Conservation (phyloP, 2,113 vertebrate genomes). For the Petromus typicus region DNA sequence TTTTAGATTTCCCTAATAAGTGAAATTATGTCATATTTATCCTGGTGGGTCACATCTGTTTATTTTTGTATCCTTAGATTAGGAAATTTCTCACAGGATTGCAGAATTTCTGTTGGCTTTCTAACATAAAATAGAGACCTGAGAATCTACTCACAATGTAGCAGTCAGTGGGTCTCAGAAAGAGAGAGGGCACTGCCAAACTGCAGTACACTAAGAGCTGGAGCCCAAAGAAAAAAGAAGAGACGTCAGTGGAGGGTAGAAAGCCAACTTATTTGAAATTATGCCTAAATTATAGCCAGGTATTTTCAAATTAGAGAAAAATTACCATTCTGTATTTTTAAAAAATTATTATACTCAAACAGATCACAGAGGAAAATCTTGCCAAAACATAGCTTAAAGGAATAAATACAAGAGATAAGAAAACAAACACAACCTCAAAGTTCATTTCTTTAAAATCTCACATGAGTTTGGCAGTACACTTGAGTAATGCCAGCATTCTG, state of each 20-base stretch:
- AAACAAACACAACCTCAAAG: not conserved
- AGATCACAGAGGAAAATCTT: not conserved
- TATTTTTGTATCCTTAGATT: not conserved
- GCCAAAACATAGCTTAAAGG: not conserved
- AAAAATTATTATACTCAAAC: not conserved
- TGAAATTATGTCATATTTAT: not conserved
- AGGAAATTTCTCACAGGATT: not conserved
- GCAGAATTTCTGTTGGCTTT: not conserved
- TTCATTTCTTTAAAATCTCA: not conserved
- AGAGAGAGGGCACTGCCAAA: not conserved
- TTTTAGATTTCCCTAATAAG: not conserved
- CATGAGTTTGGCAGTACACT: not conserved
- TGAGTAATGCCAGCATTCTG: not conserved
- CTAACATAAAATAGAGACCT: too few species aligned
- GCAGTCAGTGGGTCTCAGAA: not conserved
- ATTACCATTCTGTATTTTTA: not conserved
- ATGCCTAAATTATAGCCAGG: not conserved
- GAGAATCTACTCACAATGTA: not conserved
- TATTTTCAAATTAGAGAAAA: not conserved
- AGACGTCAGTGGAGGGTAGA: rapidly evolving
- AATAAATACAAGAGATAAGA: not conserved
- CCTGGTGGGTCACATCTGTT: not conserved
- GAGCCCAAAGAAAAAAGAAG: not conserved
- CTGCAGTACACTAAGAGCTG: not conserved
- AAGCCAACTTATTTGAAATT: slow-evolving; percentile 15